Evolutionary conservation across 2,888 invertebrate species (phyloP), one percentile per base, ranked within the genome.

Genomic region (Hypomecis atomaria): DNA sequence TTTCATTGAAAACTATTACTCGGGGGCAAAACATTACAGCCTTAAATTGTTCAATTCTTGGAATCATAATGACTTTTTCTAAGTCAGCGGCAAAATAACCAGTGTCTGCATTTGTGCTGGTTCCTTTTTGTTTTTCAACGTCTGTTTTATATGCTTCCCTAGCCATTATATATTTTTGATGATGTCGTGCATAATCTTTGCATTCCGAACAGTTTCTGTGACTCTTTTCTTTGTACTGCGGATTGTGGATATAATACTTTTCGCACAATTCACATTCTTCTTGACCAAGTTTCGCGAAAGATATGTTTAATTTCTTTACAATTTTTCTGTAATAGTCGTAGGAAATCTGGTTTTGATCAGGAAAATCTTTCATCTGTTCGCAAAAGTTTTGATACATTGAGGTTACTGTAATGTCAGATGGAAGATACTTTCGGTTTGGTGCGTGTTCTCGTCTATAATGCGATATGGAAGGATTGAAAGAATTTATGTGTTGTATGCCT

Each of bases 261-360:
- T 38, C 38, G 7, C 45, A 45, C 5, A 45, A 13, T 13, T 45
- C 45, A 45, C 45, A 45, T 13, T 45, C 45, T 45, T 45, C 45
- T 5, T 45, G 45, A 5, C 13, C 23, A 45, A 45, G 23, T 45
- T n/a, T n/a, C n/a, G n/a, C n/a, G n/a, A 45, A 13, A 11, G 11
- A 45, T 45, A 13, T 13, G 11, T 11, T 45, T 13, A 13, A 13
- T n/a, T 45, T 45, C 11, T 45, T 45, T 13, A 45, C 45, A 45
- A 13, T 11, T 13, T 45, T 45, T 45, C 45, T 45, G 45, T 45
- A 45, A n/a, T 13, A 6, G 11, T 45, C 45, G 8, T 45, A 45
- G 5, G 11, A 13, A 11, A 45, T n/a, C n/a, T n/a, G n/a, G n/a
- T n/a, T n/a, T n/a, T n/a, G n/a, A n/a, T n/a, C n/a, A n/a, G n/a